phyloP scores from a whole-genome alignment of 1,140 invertebrate genomes.

The Zaprionus ghesquierei region DNA sequence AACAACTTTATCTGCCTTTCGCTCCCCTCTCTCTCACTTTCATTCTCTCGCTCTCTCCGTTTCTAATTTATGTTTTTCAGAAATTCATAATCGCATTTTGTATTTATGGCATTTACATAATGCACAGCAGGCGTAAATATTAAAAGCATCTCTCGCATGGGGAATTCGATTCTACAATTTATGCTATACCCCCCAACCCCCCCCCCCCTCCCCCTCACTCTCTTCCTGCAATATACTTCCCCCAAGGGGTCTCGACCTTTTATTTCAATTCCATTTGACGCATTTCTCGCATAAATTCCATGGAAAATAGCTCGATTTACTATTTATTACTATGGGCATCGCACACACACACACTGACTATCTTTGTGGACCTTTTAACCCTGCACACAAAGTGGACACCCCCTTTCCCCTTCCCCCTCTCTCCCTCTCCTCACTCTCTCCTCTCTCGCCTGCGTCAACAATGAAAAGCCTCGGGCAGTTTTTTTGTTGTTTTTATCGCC shows the following conservation, averaged over 20 bases:
- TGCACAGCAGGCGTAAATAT: slow-evolving; percentile 28
- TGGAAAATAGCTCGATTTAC: slow-evolving; percentile 69
- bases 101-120: slow-evolving; percentile 28
- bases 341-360: background rate
- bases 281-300: slow-evolving; percentile 60
- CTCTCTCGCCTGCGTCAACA: background rate
- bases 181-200: background rate
- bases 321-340: slow-evolving; percentile 50
- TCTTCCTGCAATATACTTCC: background rate
- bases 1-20: background rate
- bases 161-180: background rate
- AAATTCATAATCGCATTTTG: slow-evolving; percentile 22
- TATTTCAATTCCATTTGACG: slow-evolving; percentile 43
- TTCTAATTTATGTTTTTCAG: slow-evolving; percentile 2
- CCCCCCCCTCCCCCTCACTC: too few species aligned
- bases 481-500: slow-evolving; percentile 45
- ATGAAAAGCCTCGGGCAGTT: slow-evolving; percentile 15
- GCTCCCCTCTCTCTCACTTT: background rate
- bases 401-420: background rate
- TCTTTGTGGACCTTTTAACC: slow-evolving; percentile 7
- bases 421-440: background rate
- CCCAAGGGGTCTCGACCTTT: slow-evolving; percentile 3
- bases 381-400: background rate
- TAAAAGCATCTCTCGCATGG: slow-evolving; percentile 1
- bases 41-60: too few species aligned